Evolutionary conservation across 2,797 vertebrate species (phyloP), one percentile per base, ranked within the genome.

Genomic region (Carapus acus): DNA sequence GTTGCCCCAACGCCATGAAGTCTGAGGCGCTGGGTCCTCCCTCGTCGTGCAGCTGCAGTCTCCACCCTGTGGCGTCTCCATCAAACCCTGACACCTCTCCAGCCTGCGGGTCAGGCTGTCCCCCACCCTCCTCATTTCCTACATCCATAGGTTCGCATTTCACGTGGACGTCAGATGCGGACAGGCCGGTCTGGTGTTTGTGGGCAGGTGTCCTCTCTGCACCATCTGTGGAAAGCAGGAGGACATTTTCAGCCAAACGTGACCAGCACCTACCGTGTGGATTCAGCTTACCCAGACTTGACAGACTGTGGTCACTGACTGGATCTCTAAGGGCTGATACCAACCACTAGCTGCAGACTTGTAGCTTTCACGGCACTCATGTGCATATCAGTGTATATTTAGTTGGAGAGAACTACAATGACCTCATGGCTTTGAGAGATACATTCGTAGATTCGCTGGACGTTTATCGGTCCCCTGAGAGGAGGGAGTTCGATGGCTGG

Each of bases 121-220:
- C 44, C 27, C 52, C 3, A 31, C 42, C 15, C 2, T 56, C 56
- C n/a, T 62, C 53, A 1, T 3, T 3, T 17, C 23, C 51, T 7
- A 45, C 58, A 15, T 70, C 75, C 36, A 20, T 36, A 0, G 66
- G 70, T 57, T 85, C 84, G 16, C 54, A 15, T 61, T 87, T 86
- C 21, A 82, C 74, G 55, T 57, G 49, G 23, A 69, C 49, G 15
- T 71, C 74, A 11, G 69, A 29, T 12, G 12, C 1, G 3, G 74
- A 33, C 22, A 36, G n/a, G 6, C 8, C 21, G 17, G 1, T 44
- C 1, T 40, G 53, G 57, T 62, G 50, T 19, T 50, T 29, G 2
- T 58, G 40, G 1, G 7, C 1, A 3, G 13, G 34, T 15, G 27
- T 18, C 0, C 56, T 47, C 9, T 80, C 61, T 4, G 49, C 19